Evolutionary conservation across 1,140 invertebrate genomes (phyloP), one percentile per base, ranked within the genome.

Genomic region (Lepidurus apus): DNA sequence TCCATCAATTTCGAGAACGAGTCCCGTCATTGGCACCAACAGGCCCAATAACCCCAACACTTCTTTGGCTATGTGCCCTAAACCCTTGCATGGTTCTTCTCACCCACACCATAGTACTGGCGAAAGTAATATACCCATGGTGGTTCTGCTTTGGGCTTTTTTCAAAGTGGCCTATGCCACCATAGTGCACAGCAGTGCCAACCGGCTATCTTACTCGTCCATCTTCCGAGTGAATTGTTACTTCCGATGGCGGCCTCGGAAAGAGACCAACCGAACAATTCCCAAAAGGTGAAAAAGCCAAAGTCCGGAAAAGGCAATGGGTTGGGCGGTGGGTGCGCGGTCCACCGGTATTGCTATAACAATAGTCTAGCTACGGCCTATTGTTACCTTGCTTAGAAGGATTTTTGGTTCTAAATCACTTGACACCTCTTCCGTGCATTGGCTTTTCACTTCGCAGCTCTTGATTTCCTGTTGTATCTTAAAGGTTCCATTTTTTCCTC

Each of bases 171-270:
- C 21, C 53, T 65, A 65, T 3, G 17, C 17, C 21, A 65, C 17
- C 53, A 13, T 65, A 21, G 17, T n/a, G 53, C 13, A 7, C 53
- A 9, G 34, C 21, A 65, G 53, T 65, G 53, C 13, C 21, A 65
- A 21, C 21, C 13, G 17, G 53, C 21, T n/a, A 65, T 65, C 34
- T n/a, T n/a, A n/a, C n/a, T 34, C 34, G 34, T 34, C 34, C 34
- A 34, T 65, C 53, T n/a, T 65, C 53, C 53, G 6, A 65, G 53
- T 65, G 53, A 65, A 65, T 21, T 65, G 53, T 65, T n/a, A 65
- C 21, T 34, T 34, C 34, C 34, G 17, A 65, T 65, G 53, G 53
- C 53, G n/a, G 53, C 53, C 34, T 34, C 21, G 53, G 53, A 65
- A 65, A 65, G 53, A 65, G 21, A 13, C 17, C 21, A 4, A 13